Base-by-base conservation (phyloP, 2,888 invertebrate genomes). In the Sialis lutaria region DNA sequence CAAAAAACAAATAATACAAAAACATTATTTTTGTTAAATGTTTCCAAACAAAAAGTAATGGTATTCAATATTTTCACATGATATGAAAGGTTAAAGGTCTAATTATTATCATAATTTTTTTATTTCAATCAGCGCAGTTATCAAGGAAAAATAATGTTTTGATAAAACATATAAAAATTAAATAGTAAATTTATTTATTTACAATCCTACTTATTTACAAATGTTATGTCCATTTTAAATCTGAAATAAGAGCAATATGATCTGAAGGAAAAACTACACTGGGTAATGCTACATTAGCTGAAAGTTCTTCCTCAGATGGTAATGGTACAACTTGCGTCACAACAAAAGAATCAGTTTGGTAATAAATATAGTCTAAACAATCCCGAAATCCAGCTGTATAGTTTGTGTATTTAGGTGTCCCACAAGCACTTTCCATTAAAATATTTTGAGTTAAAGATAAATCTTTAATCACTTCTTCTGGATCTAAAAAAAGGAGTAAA, bases 361-460 rank as follows among this genome's bases (percentile, higher is more conserved):
- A 85, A 64, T 79, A 92, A 57, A 96, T 92, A 58, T 95, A 95
- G 67, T 96, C 96, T 48, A 96, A 68, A 50, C 91, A 92, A 45
- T 81, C 93, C 7, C 81, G 74, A 68, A 95, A 96, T 1, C 73
- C 77, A 1, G 68, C 71, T 0, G 91, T 90, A 57, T 77, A 93
- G 63, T 95, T 93, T 0, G 93, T 95, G 59, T 77, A 92, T 42
- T 73, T 67, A 0, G 89, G 87, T 30, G 81, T 82, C 1, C 90
- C 91, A 66, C 86, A 91, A 0, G 90, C 91, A 62, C 89, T 90
- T 9, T 58, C 68, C 51, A 92, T 67, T 8, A 67, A 59, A 44
- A 82, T 71, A 0, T 74, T 68, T 60, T 91, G 89, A 4, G 62
- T 57, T 2, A 90, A 65, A 9, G 69, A 69, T 6, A 89, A 63